Conservation (phyloP, 1,140 invertebrate genomes). For the Lasaia peninsularis region DNA sequence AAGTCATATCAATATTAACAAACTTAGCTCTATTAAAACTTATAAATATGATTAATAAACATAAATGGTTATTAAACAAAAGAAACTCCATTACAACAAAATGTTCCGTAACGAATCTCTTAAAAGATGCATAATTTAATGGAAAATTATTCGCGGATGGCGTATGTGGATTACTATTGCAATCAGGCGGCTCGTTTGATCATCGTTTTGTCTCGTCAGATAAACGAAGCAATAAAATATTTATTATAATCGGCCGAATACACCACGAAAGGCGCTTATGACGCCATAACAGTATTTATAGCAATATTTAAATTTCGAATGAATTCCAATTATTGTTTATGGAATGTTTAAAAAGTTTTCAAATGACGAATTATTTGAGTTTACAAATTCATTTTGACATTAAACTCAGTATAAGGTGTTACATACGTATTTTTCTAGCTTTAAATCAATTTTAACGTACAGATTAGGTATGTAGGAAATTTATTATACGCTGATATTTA, state of each 20-base stretch:
- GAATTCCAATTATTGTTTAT: conserved; percentile 9
- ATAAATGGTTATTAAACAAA: conserved; percentile 7
- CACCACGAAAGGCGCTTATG: conserved; percentile 16
- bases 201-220: conserved; percentile 22
- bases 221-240: conserved; percentile 33
- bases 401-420: background rate
- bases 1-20: background rate
- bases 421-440: background rate
- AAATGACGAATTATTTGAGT: background rate
- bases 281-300: conserved; percentile 12
- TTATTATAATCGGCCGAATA: conserved; percentile 26
- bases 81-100: background rate
- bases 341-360: conserved; percentile 5
- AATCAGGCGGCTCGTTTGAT: conserved; percentile 31
- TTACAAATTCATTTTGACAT: background rate
- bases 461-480: background rate
- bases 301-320: conserved; percentile 9
- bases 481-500: background rate
- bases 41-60: conserved; percentile 7
- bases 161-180: conserved; percentile 11
- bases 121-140: background rate
- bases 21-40: background rate
- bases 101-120: conserved; percentile 1
- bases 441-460: background rate
- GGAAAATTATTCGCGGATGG: conserved; percentile 2